Conservation (phyloP, 2,888 invertebrate genomes). For the Microctonus hyperodae region DNA sequence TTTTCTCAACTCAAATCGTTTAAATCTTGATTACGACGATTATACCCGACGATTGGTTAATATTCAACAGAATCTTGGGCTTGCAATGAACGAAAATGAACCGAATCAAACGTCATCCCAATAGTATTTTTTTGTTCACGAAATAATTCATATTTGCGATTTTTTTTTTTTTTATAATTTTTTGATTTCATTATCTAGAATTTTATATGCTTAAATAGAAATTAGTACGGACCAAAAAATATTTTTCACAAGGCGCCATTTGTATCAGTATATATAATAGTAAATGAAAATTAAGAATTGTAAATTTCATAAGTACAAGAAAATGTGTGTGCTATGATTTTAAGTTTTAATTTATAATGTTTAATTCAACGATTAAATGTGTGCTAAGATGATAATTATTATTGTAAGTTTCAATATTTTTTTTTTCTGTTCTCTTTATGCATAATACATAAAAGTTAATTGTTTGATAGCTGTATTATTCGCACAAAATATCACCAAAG, state of each 20-base stretch:
- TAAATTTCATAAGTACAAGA: not conserved
- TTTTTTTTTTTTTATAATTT: not conserved
- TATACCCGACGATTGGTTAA: conserved; percentile 47
- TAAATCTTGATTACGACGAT: conserved; percentile 43
- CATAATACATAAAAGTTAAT: not conserved
- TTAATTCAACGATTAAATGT: too few species aligned
- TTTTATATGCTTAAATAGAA: not conserved
- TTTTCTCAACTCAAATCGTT: conserved; percentile 25
- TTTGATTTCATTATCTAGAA: not conserved
- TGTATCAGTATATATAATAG: not conserved
- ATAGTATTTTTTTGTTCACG: not conserved
- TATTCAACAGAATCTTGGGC: conserved; percentile 48
- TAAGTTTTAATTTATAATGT: too few species aligned
- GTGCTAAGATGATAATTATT: not conserved
- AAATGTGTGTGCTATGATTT: not conserved
- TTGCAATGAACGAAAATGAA: conserved; percentile 44
- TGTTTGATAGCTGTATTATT: conserved; percentile 14
- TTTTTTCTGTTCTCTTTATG: not conserved
- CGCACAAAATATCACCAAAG: conserved; percentile 39
- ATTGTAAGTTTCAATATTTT: too few species aligned
- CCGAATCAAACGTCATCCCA: conserved; percentile 7
- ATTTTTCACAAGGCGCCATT: not conserved
- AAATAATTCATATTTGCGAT: not conserved
- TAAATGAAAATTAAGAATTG: not conserved
- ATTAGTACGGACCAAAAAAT: not conserved